Evolutionary conservation across 2,888 invertebrate genomes (phyloP), one percentile per base, ranked within the genome.

Genomic region (Mythimna albipuncta): DNA sequence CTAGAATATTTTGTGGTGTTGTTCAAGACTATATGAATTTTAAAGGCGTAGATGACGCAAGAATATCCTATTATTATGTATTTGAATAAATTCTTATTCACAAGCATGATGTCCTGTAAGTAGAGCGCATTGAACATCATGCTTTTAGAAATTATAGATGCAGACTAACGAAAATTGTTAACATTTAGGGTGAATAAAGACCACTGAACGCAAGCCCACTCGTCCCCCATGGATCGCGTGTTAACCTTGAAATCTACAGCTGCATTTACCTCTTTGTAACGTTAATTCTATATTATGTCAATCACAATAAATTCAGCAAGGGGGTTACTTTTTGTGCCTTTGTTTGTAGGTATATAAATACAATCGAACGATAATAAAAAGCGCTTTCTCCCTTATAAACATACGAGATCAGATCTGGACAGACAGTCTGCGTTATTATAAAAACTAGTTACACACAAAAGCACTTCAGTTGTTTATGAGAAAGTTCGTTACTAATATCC

Each of bases 401-500:
- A n/a, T 41, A 32, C n/a, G 3, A 16, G 16, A n/a, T 19, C 19
- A 26, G 2, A 52, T 70, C 57, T 62, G 62, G 5, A 54, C 26
- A 9, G 13, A 38, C 26, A 52, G 26, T 70, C 26, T 19, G 7
- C 3, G 9, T 7, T 2, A 38, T 55, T 69, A 57, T 3, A 41
- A 1, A 44, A 71, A 78, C 71, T 26, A 38, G 62, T 70, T 57
- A 26, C 44, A 9, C n/a, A 52, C 54, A 77, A 74, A 69, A 54
- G n/a, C 7, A 54, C 7, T 47, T 11, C 13, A 32, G 9, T 16
- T 35, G 7, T 35, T n/a, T 21, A 54, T 47, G 35, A 11, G 13
- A 41, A 58, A 72, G 50, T 58, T 5, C 11, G 7, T 47, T 47
- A 26, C 6, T 50, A 50, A 44, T 61, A 16, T 16, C 26, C 26